phyloP scores from a whole-genome alignment of 92 coral and sea anemone genomes.

The Epizoanthus fatuus region DNA sequence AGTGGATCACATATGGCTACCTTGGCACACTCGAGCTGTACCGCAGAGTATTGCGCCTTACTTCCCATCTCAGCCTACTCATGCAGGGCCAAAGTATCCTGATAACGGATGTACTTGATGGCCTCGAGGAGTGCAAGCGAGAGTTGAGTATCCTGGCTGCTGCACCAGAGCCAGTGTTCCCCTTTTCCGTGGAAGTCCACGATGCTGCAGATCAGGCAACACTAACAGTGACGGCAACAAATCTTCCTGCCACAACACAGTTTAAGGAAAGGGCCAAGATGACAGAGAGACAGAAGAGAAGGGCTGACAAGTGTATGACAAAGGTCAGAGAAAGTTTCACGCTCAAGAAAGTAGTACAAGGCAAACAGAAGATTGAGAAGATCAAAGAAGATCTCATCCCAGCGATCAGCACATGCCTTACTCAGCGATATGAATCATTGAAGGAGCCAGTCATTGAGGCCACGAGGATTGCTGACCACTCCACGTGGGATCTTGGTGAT shows the following conservation, averaged over 20 bases:
- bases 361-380: conserved; percentile 44
- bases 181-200: conserved; percentile 27
- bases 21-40: conserved; percentile 61
- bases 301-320: conserved; percentile 44
- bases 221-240: conserved; percentile 43
- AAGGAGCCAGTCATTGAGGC: conserved; percentile 53
- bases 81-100: conserved; percentile 58
- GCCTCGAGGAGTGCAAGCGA: conserved; percentile 54
- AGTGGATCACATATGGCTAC: conserved; percentile 56
- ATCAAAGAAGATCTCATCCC: conserved; percentile 55
- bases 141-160: conserved; percentile 45
- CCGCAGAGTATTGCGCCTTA: conserved; percentile 57
- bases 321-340: conserved; percentile 49
- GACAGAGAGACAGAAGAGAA: conserved; percentile 43
- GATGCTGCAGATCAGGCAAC: background rate
- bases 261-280: conserved; percentile 47
- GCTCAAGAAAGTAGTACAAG: conserved; percentile 2
- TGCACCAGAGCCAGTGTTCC: conserved; percentile 53
- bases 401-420: conserved; percentile 34
- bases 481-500: conserved; percentile 43
- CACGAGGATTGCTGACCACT: conserved; percentile 13
- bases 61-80: conserved; percentile 60
- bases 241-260: conserved; percentile 51
- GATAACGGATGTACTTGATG: conserved; percentile 44
- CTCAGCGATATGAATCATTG: background rate